These are phyloP conservation scores for Denticeps clupeoides DNA, from an alignment of 2,797 vertebrate species.

Conservation along the genomic window DNA sequence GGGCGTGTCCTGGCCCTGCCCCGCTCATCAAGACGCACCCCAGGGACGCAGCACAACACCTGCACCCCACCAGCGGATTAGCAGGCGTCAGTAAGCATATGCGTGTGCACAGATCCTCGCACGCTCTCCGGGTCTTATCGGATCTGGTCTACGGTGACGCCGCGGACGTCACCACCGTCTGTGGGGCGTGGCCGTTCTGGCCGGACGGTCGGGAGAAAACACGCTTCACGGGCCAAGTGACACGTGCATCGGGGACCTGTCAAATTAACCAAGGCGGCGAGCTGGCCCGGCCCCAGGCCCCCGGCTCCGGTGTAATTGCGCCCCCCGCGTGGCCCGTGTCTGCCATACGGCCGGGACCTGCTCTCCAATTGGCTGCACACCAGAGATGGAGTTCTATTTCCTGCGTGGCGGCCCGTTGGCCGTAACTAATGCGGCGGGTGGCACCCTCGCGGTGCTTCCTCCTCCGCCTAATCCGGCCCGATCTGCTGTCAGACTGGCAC, in stretches of 20 bases:
- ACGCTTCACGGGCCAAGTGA: constrained; percentile 46
- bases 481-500: too few species aligned
- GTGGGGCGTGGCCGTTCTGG: constrained; percentile 42
- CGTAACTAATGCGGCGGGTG: too few species aligned
- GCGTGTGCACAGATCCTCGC: constrained; percentile 42
- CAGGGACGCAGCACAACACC: constrained; percentile 42
- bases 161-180: constrained; percentile 27
- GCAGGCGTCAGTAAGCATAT: constrained; percentile 41
- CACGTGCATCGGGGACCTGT: constrained; percentile 54
- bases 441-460: too few species aligned
- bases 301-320: too few species aligned
- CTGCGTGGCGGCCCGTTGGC: too few species aligned
- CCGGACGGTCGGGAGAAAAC: constrained; percentile 54
- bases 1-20: constrained; percentile 33
- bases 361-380: too few species aligned
- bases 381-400: too few species aligned
- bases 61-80: constrained; percentile 47
- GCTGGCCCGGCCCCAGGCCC: constrained; percentile 18
- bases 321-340: too few species aligned
- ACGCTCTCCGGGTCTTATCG: too few species aligned
- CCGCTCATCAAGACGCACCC: constrained; percentile 55
- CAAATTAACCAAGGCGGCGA: constrained; percentile 58
- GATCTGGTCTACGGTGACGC: not conserved
- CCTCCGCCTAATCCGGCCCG: too few species aligned
- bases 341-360: too few species aligned